Evolutionary conservation across 2,888 invertebrate species (phyloP), one percentile per base, ranked within the genome.

Genomic region (Agrypnus murinus): DNA sequence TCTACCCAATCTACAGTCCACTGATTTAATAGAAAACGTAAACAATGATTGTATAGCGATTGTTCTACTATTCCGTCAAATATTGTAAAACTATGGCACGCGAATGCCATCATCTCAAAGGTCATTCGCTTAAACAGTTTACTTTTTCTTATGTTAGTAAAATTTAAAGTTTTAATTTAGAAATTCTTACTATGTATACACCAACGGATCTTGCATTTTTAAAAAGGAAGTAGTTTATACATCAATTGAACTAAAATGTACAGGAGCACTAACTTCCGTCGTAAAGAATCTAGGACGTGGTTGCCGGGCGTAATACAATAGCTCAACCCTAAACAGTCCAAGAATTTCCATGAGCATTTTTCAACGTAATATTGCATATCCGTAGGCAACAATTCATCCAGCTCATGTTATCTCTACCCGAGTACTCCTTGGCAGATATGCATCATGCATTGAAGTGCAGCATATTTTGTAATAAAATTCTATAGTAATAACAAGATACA

Each of bases 321-420:
- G 65, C 59, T 60, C 50, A 64, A 58, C 65, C 53, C 25, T 40
- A 59, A 65, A 70, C 55, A 55, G 60, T n/a, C 53, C 55, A 70
- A 65, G 65, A 60, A 66, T 62, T 70, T 70, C 34, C 60, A 70
- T 70, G 66, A 70, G 46, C 66, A 70, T 70, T 70, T 59, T 60
- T 55, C 60, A 70, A 66, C 65, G 62, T 65, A 62, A 70, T 70
- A 70, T 66, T 70, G 53, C 66, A 55, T 64, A 60, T 60, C 70
- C 64, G 60, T 53, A 70, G 69, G 59, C 60, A 63, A 65, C 62
- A 72, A 72, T 69, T 69, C 65, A 72, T 72, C 58, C 57, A 32
- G 57, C 62, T 65, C 65, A 62, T 65, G 64, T 65, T 69, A 69
- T 69, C 60, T 72, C 38, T 34, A 65, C 46, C 65, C 32, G 45